phyloP scores from a whole-genome alignment of 2,113 vertebrate species.

The Pelecanus crispus region DNA sequence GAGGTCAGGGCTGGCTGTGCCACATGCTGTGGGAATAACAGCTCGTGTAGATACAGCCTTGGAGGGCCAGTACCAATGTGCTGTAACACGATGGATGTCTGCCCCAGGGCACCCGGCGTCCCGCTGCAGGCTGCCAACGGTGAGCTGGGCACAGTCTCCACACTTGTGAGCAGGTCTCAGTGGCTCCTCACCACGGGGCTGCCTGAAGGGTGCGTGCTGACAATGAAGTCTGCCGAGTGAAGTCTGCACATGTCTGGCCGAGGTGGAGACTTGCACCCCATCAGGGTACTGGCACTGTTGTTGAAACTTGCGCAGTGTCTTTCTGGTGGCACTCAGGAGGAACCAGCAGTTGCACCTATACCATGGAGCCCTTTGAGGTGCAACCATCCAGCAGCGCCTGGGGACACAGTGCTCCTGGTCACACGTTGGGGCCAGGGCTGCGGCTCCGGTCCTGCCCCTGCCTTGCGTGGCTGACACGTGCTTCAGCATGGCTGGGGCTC shows the following conservation, averaged over 20 bases:
- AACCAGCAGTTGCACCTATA: background rate
- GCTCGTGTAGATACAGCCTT: background rate
- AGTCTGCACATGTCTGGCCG: background rate
- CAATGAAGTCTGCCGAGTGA: background rate
- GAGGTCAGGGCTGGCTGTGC: background rate
- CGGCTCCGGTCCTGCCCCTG: background rate
- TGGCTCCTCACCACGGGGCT: rapidly evolving
- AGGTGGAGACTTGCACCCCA: background rate
- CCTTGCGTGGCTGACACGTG: rapidly evolving
- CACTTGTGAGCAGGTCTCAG: background rate
- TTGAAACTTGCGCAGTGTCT: too few relatives aligned
- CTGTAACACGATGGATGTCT: rapidly evolving
- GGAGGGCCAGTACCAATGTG: background rate
- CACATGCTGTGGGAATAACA: background rate
- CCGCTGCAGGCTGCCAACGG: background rate
- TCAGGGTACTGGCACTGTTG: background rate
- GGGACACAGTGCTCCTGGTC: background rate
- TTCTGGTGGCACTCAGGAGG: background rate
- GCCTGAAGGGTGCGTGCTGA: background rate
- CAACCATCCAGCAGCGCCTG: background rate
- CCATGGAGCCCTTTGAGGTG: background rate
- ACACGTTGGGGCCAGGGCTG: background rate
- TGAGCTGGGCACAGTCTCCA: background rate
- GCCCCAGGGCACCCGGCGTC: background rate
- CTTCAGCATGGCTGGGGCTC: rapidly evolving